Base-by-base conservation (phyloP, 1,140 invertebrate species). In the Lepidurus couesii region DNA sequence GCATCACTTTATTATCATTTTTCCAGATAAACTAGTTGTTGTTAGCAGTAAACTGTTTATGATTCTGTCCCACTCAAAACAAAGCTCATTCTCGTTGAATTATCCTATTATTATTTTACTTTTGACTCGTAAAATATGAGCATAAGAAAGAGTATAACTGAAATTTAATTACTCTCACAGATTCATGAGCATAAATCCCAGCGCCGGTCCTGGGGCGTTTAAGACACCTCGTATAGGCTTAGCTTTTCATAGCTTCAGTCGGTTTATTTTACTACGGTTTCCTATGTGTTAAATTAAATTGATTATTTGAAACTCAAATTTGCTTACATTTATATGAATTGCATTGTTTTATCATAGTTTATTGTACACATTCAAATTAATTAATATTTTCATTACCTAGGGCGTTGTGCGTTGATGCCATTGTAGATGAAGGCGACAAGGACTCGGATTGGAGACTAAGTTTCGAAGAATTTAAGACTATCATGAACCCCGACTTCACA, bases 361-460 rank as follows among this genome's bases (percentile, higher is more conserved):
- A n/a, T 34, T 34, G 26, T 34, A 34, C 2, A 3, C 26, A 34
- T 34, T 3, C 26, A 34, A 34, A 34, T 26, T 34, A 34, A 34
- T 34, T 34, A 34, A 34, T 3, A 3, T 34, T 34, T 3, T 34
- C 34, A 34, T 34, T 34, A 34, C 34, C 7, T 74, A 84, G 83
- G 75, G 83, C 81, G 10, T 75, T 84, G 16, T 84, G 83, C 75
- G 79, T 83, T 10, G 83, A 83, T 80, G 83, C 83, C 65, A 79
- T 84, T 44, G 80, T 84, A 42, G 83, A 83, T 74, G 79, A 80
- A 45, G 83, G 78, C n/a, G 83, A 84, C 80, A 78, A 73, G 6
- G 82, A 83, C 79, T 79, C 79, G 26, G 83, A 84, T 80, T 84
- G 83, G 83, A 75, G 81, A 16, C 77, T 84, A 4, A 80, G 81